These are phyloP conservation scores for Pachydiplax longipennis DNA, from an alignment of 2,888 invertebrate species.

Conservation along the genomic window DNA sequence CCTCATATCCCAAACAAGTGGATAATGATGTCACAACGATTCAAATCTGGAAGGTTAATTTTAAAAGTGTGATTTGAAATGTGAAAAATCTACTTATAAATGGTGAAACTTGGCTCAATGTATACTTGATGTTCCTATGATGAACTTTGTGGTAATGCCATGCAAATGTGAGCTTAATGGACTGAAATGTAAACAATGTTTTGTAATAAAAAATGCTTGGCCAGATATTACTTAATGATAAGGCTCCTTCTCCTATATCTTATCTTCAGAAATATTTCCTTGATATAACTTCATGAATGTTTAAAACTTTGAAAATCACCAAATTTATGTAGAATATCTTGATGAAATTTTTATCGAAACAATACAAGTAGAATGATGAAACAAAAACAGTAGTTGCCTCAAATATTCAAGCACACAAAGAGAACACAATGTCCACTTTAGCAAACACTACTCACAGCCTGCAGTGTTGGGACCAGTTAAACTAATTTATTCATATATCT, in stretches of 20 bases:
- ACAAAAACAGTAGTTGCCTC: conserved; percentile 38
- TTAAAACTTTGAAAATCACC: background rate
- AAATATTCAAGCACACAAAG: conserved; percentile 36
- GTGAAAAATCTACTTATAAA: conserved; percentile 17
- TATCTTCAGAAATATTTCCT: background rate
- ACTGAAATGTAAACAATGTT: background rate
- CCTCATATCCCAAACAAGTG: conserved; percentile 14
- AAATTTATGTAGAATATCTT: background rate
- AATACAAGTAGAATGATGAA: background rate
- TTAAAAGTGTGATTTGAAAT: background rate
- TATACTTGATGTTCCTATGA: background rate
- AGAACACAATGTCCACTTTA: conserved; percentile 39
- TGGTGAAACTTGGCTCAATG: background rate
- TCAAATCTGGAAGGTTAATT: conserved; percentile 29
- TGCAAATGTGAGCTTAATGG: background rate
- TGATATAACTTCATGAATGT: background rate
- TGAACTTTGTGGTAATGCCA: background rate
- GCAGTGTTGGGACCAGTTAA: conserved; percentile 40
- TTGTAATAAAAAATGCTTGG: background rate
- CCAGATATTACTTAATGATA: background rate
- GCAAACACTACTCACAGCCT: conserved; percentile 45
- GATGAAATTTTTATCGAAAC: background rate
- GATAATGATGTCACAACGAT: conserved; percentile 8
- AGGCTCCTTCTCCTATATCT: background rate
- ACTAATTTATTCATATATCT: background rate